These are phyloP conservation scores for Steinernema carpocapsae DNA, from an alignment of 2,888 invertebrate genomes.

Conservation along the genomic window DNA sequence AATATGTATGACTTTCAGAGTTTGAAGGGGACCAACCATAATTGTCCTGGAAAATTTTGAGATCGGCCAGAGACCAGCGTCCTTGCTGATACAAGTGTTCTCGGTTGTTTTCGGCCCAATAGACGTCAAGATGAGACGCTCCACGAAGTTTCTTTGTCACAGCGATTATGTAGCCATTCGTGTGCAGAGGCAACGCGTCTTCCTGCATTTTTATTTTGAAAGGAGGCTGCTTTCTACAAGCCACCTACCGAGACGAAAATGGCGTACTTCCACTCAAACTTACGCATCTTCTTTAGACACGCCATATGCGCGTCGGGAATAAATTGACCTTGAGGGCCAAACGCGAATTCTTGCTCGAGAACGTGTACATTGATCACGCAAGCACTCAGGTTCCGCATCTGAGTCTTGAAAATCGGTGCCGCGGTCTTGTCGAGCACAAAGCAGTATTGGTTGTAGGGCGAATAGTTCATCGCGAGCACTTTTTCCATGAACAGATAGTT, in stretches of 20 bases:
- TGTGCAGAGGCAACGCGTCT: slow-evolving; percentile 26
- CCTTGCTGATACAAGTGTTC: slow-evolving; percentile 27
- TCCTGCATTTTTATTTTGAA: background rate
- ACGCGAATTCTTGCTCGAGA: background rate
- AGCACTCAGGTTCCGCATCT: slow-evolving; percentile 14
- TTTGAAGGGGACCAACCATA: background rate
- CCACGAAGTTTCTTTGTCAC: slow-evolving; percentile 29
- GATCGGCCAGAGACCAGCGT: slow-evolving; percentile 7
- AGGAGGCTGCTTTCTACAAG: background rate
- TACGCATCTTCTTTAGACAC: background rate
- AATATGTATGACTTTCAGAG: too few species aligned
- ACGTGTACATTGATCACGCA: slow-evolving; percentile 25
- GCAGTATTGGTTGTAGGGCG: slow-evolving; percentile 28
- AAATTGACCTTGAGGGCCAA: slow-evolving; percentile 8
- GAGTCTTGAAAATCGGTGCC: slow-evolving; percentile 20
- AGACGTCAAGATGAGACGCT: slow-evolving; percentile 18
- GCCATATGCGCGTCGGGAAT: slow-evolving; percentile 22
- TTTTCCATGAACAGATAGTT: slow-evolving; percentile 28
- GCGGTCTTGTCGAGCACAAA: slow-evolving; percentile 3
- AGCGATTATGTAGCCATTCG: slow-evolving; percentile 21
- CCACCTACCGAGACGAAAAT: background rate
- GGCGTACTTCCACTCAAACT: slow-evolving; percentile 24
- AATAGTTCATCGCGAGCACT: slow-evolving; percentile 16
- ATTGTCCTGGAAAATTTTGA: background rate
- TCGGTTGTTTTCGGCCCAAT: slow-evolving; percentile 28